These are phyloP conservation scores for Pelusios castaneus DNA, from an alignment of 2,113 vertebrate species.

Conservation along the genomic window DNA sequence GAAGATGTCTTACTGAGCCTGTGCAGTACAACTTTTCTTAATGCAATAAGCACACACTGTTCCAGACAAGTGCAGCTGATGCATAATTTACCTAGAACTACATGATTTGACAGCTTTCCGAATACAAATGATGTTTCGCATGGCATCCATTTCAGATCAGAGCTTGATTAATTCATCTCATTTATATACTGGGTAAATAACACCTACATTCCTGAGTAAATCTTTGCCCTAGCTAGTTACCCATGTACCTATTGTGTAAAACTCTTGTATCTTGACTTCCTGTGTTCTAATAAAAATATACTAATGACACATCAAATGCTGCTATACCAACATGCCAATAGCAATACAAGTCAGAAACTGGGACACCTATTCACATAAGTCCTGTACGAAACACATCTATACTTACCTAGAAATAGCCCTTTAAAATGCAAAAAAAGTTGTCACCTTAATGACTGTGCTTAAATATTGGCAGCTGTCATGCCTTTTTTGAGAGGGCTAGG, in stretches of 20 bases:
- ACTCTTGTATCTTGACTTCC: background rate
- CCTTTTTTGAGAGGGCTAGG: too few species aligned
- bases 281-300: background rate
- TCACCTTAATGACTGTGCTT: background rate
- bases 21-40: background rate
- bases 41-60: background rate
- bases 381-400: background rate
- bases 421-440: background rate
- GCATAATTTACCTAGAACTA: background rate
- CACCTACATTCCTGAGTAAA: background rate
- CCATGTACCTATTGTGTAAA: background rate
- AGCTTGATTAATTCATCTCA: background rate
- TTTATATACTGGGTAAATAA: background rate
- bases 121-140: background rate
- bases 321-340: background rate
- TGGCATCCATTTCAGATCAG: background rate
- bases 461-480: background rate
- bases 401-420: background rate
- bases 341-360: background rate
- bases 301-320: background rate
- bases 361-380: background rate
- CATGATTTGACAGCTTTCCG: background rate
- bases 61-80: background rate
- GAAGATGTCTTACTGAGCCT: background rate
- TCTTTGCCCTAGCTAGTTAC: background rate